Conservation (phyloP, 2,113 vertebrate species). For the Myanophis thanlyinensis region DNA sequence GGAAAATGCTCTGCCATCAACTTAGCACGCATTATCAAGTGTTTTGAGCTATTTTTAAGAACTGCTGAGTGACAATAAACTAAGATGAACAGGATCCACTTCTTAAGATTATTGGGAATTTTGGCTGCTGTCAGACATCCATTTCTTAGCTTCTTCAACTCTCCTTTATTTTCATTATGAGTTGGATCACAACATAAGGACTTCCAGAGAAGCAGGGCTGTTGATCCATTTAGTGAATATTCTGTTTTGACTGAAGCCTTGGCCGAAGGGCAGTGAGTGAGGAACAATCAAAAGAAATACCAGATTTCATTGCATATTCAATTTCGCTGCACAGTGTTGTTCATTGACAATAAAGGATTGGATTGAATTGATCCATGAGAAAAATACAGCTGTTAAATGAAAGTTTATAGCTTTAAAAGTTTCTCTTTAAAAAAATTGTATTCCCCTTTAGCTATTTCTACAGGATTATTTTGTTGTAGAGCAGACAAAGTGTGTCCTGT, state of each 20-base stretch:
- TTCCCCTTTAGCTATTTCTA: background rate
- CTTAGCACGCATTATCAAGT: background rate
- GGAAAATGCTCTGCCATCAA: background rate
- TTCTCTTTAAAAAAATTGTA: background rate
- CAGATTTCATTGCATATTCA: background rate
- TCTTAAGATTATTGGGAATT: background rate
- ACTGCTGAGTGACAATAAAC: slow-evolving; percentile 18
- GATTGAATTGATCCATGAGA: no score
- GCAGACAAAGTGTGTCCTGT: background rate
- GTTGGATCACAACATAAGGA: background rate
- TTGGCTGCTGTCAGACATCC: background rate
- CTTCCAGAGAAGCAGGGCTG: background rate
- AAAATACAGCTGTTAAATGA: background rate
- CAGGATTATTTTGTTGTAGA: background rate
- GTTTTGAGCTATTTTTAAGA: background rate
- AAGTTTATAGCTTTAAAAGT: background rate
- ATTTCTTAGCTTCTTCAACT: background rate
- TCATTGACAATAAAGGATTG: no score
- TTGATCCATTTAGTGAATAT: background rate
- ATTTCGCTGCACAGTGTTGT: no score
- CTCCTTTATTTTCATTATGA: background rate
- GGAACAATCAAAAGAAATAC: background rate
- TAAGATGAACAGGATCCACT: slow-evolving; percentile 3
- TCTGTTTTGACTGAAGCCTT: background rate
- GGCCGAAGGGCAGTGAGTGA: background rate